phyloP scores from a whole-genome alignment of 2,797 vertebrate genomes.

The Ctenopoma multispine region DNA sequence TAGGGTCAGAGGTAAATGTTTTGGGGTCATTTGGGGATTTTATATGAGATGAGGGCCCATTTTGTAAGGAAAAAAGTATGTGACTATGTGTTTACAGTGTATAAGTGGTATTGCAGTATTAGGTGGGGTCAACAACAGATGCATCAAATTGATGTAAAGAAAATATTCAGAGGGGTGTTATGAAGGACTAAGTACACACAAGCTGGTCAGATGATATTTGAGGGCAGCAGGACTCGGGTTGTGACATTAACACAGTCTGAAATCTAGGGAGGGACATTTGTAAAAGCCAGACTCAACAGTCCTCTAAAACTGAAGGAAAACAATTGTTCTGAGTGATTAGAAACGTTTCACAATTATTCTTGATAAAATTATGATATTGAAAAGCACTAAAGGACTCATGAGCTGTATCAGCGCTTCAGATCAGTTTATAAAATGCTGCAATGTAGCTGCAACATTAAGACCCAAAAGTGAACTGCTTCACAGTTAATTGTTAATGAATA shows the following conservation, averaged over 20 bases:
- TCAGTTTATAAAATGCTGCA: neutral
- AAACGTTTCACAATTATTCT: neutral
- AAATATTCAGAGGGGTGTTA: neutral
- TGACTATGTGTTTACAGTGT: neutral
- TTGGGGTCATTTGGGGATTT: neutral
- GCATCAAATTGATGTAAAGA: slow-evolving; percentile 3
- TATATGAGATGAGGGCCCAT: neutral
- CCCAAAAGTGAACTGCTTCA: neutral
- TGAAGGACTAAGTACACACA: neutral
- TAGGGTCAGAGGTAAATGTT: slow-evolving; percentile 9
- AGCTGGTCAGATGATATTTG: neutral
- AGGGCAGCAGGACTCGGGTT: slow-evolving; percentile 4
- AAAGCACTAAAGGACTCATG: too few relatives aligned
- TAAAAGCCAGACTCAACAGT: neutral
- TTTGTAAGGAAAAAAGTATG: neutral
- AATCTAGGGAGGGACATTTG: neutral
- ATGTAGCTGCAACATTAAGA: neutral
- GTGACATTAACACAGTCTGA: neutral
- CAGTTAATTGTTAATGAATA: neutral
- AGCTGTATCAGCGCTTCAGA: neutral
- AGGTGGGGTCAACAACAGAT: slow-evolving; percentile 1
- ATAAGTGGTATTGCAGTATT: neutral
- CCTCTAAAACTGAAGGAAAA: neutral
- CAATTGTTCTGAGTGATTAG: neutral
- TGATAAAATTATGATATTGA: neutral